Percentiles rank a stretch among this genome's conserved stretches.
phyloP scores from a whole-genome alignment of 2,888 invertebrate genomes.

The Coleophora deauratella region DNA sequence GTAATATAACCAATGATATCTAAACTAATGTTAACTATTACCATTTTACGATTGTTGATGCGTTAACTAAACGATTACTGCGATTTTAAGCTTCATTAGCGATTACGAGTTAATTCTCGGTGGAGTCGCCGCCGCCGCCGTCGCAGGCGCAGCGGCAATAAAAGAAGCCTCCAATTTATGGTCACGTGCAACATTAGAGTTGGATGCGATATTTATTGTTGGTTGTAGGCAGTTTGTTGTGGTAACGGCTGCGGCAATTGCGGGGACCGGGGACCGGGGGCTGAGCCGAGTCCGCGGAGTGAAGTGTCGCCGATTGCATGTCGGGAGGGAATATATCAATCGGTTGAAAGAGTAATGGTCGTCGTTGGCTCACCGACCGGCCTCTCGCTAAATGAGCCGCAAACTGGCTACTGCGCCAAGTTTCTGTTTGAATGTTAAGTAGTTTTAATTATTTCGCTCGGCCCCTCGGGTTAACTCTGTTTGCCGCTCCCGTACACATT shows the following conservation, averaged over 20 bases:
- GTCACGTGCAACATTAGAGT: conserved; percentile 44
- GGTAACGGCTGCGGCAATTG: conserved; percentile 10
- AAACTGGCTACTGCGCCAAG: conserved; percentile 51
- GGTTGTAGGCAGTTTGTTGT: conserved; percentile 39
- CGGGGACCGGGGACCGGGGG: conserved; percentile 18
- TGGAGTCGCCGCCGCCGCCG: conserved; percentile 35
- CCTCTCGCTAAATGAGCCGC: conserved; percentile 51
- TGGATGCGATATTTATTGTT: conserved; percentile 49
- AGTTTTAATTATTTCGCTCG: conserved; percentile 69
- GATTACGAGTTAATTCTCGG: conserved; percentile 55
- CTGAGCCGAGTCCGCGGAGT: conserved; percentile 31
- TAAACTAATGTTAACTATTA: no score
- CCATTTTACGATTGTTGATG: conserved; percentile 3
- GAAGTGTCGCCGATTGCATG: conserved; percentile 71
- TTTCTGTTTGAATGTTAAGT: conserved; percentile 68
- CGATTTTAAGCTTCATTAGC: conserved; percentile 40
- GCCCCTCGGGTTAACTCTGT: conserved; percentile 46
- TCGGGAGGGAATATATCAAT: conserved; percentile 66
- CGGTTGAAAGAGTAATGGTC: conserved; percentile 53
- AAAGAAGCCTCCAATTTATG: conserved; percentile 54
- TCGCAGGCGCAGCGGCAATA: conserved; percentile 30
- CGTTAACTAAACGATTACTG: conserved; percentile 13
- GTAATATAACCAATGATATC: no score
- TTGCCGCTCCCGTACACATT: conserved; percentile 43
- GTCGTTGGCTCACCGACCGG: conserved; percentile 23